phyloP scores from a whole-genome alignment of 2,888 invertebrate species.

The Orthonychiurus folsomi region DNA sequence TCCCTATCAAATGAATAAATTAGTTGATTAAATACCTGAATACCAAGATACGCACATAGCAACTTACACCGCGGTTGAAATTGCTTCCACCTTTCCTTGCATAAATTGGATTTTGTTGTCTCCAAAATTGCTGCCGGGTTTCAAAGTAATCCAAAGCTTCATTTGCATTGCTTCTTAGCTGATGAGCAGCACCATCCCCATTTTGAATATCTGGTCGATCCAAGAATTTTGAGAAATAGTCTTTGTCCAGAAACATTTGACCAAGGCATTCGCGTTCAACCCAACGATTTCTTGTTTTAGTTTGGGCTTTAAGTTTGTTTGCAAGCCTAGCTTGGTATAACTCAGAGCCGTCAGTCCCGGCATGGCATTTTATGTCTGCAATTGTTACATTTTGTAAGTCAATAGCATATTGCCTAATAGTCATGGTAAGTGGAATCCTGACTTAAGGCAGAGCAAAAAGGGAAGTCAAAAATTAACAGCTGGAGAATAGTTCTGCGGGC shows the following conservation, averaged over 20 bases:
- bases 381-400: background rate
- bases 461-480: too few relatives aligned
- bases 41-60: too few relatives aligned
- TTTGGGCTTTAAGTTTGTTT: constrained; percentile 16
- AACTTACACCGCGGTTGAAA: background rate
- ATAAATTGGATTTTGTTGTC: constrained; percentile 38
- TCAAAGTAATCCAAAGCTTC: constrained; percentile 37
- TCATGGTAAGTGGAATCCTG: constrained; percentile 8
- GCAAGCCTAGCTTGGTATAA: constrained; percentile 8
- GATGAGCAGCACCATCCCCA: constrained; percentile 20
- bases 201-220: constrained; percentile 28
- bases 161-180: constrained; percentile 31
- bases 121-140: constrained; percentile 36
- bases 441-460: constrained; percentile 7
- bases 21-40: too few relatives aligned
- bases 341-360: background rate
- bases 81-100: constrained; percentile 21
- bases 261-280: constrained; percentile 36
- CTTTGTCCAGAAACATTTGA: constrained; percentile 37
- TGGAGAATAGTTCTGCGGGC: too few relatives aligned
- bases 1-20: too few relatives aligned
- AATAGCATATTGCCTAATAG: too few relatives aligned
- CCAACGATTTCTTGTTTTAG: constrained; percentile 20
- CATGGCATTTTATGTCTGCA: background rate
- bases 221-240: constrained; percentile 37